A percentile compares a stretch with the other conserved stretches of the same genome.
phyloP scores from a whole-genome alignment of 2,113 vertebrate species.

The Corythornis vintsioides region DNA sequence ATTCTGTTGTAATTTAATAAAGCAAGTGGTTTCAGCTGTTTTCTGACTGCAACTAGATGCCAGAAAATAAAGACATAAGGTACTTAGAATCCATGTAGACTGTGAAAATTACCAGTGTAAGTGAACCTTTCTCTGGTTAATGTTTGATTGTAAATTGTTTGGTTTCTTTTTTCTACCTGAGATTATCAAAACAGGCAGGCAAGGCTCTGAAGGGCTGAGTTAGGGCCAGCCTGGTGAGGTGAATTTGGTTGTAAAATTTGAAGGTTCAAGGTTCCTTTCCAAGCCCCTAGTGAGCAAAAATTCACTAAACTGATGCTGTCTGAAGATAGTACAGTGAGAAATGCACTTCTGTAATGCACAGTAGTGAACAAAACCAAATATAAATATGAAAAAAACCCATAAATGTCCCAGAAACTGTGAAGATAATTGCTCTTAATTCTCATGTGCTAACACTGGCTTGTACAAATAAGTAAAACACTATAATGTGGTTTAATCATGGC shows the following conservation, averaged over 20 bases:
- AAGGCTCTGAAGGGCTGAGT: neutral
- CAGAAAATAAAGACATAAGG: neutral
- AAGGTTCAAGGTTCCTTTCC: neutral
- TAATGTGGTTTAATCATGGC: neutral
- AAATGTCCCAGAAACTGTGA: neutral
- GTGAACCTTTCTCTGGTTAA: neutral
- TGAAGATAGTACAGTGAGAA: neutral
- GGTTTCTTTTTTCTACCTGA: neutral
- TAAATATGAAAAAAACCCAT: neutral
- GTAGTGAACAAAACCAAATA: accelerated
- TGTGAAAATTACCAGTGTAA: neutral
- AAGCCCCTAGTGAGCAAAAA: neutral
- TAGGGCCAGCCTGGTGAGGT: neutral
- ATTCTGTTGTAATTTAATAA: neutral
- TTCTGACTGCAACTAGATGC: neutral
- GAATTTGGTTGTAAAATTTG: neutral
- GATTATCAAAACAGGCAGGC: neutral
- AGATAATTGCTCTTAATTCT: neutral
- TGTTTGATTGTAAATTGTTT: too few species aligned
- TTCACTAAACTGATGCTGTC: neutral
- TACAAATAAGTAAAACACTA: neutral
- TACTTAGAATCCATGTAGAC: neutral
- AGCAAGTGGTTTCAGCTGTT: neutral
- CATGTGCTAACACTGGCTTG: neutral
- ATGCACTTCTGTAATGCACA: neutral